Percentiles rank a stretch among this genome's conserved stretches.
Evolutionary conservation across 1,140 invertebrate genomes (phyloP).

Genomic region (Solenopsis invicta): DNA sequence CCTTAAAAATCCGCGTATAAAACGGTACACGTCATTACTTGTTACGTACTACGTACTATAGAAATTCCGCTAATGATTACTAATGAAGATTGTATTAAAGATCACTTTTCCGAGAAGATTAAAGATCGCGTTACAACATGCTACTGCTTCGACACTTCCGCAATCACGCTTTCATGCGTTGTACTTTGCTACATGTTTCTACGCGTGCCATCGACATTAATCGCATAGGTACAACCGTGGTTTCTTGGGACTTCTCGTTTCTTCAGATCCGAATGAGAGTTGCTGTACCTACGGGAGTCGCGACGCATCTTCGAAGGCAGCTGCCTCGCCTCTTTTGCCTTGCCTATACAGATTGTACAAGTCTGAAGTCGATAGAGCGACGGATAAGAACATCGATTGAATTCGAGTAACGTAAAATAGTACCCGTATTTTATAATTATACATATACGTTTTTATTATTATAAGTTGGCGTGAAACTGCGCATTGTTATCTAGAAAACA

Average conservation of each 20-base stretch:
- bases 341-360: constrained; percentile 69
- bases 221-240: neutral
- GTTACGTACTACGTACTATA: neutral
- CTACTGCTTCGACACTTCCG: constrained; percentile 28
- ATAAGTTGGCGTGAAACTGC: no score
- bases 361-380: constrained; percentile 65
- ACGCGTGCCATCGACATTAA: constrained; percentile 45
- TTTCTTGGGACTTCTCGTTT: constrained; percentile 33
- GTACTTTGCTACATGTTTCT: neutral
- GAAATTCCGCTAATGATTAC: constrained; percentile 7
- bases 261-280: constrained; percentile 76
- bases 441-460: no score
- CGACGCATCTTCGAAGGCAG: constrained; percentile 79
- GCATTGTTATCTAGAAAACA: neutral
- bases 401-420: constrained; percentile 10
- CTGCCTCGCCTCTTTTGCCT: constrained; percentile 77
- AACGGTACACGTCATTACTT: neutral
- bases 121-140: constrained; percentile 21
- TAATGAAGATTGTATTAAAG: constrained; percentile 24
- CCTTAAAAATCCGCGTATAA: neutral
- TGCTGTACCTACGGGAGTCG: constrained; percentile 78
- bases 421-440: neutral
- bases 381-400: constrained; percentile 66
- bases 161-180: constrained; percentile 21
- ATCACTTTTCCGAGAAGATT: constrained; percentile 1